A percentile compares a stretch with the other conserved stretches of the same genome.
Evolutionary conservation across 2,888 invertebrate genomes (phyloP).

Genomic region (Cheilosia vulpina): DNA sequence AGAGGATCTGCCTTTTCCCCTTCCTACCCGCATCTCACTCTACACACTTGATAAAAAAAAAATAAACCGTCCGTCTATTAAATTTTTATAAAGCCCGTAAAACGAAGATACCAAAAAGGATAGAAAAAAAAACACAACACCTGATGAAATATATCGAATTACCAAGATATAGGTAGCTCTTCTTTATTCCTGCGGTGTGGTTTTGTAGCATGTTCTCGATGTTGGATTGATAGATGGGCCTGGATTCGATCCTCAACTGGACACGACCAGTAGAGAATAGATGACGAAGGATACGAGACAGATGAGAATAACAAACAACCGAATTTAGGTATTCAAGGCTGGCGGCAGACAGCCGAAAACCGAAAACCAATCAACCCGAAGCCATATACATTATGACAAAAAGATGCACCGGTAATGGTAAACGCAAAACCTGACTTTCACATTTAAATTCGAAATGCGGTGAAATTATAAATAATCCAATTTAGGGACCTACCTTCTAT

Average conservation of each 20-base stretch:
- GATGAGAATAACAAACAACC: conserved; percentile 12
- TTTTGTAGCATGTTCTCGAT: conserved; percentile 56
- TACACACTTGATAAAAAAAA: conserved; percentile 58
- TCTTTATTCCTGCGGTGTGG: conserved; percentile 39
- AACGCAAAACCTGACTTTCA: conserved; percentile 36
- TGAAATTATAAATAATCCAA: conserved; percentile 63
- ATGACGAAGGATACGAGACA: conserved; percentile 14
- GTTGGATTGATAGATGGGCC: conserved; percentile 66
- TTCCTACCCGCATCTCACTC: conserved; percentile 50
- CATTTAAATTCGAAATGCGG: conserved; percentile 61
- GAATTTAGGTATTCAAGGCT: conserved; percentile 61
- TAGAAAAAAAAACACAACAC: conserved; percentile 48
- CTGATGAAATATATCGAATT: conserved; percentile 73
- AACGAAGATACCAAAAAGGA: conserved; percentile 5
- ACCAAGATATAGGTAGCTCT: conserved; percentile 55
- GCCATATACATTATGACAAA: conserved; percentile 44
- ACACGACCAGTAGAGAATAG: conserved; percentile 41
- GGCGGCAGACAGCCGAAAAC: conserved; percentile 12
- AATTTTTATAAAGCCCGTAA: conserved; percentile 51
- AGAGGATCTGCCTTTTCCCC: conserved; percentile 39
- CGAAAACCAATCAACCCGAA: conserved; percentile 59
- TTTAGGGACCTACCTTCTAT: conserved; percentile 31
- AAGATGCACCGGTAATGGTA: conserved; percentile 23
- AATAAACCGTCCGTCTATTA: conserved; percentile 43
- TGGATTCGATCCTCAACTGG: conserved; percentile 53